A percentile compares a stretch with the other conserved stretches of the same genome.
Conservation (phyloP, 2,113 vertebrate species). For the Melanocharis versteri region DNA sequence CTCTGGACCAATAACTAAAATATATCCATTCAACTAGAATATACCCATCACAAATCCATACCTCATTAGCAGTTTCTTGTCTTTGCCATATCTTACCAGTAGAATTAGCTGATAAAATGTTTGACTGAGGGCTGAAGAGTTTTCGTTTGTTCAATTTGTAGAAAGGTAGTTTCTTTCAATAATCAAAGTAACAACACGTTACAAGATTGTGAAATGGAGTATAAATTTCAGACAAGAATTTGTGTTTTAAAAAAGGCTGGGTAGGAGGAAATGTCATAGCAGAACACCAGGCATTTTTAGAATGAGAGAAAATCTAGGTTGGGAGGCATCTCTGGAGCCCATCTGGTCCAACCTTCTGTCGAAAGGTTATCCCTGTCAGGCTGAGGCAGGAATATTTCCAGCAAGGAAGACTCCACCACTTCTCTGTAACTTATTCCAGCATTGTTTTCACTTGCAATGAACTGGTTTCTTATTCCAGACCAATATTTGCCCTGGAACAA, state of each 20-base stretch:
- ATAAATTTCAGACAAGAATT: not conserved
- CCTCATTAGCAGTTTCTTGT: not conserved
- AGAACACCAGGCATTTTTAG: not conserved
- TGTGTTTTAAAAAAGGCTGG: not conserved
- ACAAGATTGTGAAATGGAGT: not conserved
- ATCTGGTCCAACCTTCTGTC: slow-evolving; percentile 42
- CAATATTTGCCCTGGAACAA: not conserved
- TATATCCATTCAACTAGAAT: not conserved
- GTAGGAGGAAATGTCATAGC: not conserved
- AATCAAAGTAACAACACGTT: not conserved
- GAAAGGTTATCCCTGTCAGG: slow-evolving; percentile 40
- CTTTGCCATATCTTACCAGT: not conserved
- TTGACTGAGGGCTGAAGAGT: not conserved
- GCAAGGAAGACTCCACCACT: not conserved
- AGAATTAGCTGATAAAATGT: not conserved
- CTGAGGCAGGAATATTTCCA: not conserved
- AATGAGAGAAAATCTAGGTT: not conserved
- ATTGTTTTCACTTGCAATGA: not conserved
- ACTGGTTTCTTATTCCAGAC: not conserved
- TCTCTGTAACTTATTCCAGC: not conserved
- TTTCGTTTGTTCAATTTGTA: not conserved
- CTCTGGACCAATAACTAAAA: not conserved
- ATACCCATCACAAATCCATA: not conserved
- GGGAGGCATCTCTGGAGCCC: slow-evolving; percentile 7
- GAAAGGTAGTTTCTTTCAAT: not conserved